Evolutionary conservation across 1,140 invertebrate genomes (phyloP).

Genomic region (Macrobrachium nipponense): DNA sequence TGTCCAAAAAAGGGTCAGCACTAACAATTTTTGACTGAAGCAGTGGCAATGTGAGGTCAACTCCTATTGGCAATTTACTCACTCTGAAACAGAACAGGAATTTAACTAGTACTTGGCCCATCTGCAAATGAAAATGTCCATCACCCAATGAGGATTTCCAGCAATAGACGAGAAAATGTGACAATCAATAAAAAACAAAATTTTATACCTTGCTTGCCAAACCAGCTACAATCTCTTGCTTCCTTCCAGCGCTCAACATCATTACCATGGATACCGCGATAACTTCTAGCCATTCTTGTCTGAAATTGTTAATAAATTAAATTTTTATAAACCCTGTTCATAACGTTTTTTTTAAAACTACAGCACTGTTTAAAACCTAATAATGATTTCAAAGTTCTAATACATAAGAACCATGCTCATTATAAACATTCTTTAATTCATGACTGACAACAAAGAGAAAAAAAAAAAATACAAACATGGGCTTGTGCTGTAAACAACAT

Average conservation of each 20-base stretch:
- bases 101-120: neutral
- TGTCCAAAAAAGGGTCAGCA: conserved; percentile 15
- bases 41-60: conserved; percentile 38
- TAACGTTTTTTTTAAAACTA: no score
- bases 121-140: no score
- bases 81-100: conserved; percentile 21
- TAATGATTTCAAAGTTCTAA: no score
- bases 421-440: no score
- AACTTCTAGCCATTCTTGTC: conserved; percentile 45
- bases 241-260: conserved; percentile 39
- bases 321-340: no score
- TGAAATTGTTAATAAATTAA: neutral
- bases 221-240: conserved; percentile 31
- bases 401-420: no score
- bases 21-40: conserved; percentile 39
- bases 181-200: neutral
- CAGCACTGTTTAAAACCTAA: no score
- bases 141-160: neutral
- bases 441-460: no score
- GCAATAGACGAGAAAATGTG: neutral
- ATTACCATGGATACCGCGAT: neutral
- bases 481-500: no score
- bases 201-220: conserved; percentile 42
- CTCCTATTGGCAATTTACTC: conserved; percentile 26
- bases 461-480: no score